Evolutionary conservation across 2,888 invertebrate species (phyloP).

Genomic region (Macaria notata): DNA sequence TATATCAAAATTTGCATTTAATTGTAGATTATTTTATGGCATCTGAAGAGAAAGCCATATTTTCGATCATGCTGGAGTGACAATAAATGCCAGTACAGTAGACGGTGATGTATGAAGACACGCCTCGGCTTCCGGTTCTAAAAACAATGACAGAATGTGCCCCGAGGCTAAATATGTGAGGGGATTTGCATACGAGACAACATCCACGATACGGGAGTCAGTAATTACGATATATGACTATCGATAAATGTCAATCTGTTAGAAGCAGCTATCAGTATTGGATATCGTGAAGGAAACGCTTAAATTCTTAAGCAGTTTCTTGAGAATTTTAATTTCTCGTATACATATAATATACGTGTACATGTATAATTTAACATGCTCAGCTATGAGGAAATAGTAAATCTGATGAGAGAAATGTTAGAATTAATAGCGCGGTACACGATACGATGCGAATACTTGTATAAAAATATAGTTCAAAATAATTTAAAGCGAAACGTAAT

Average conservation of each 20-base stretch:
- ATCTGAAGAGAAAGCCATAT: slow-evolving; percentile 51
- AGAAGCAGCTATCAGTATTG: neutral
- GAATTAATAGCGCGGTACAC: no score
- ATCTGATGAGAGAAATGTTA: no score
- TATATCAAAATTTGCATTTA: slow-evolving; percentile 52
- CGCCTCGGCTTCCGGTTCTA: slow-evolving; percentile 19
- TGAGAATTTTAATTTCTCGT: no score
- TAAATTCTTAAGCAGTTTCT: neutral
- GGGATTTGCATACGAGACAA: slow-evolving; percentile 8
- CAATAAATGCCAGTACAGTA: slow-evolving; percentile 23
- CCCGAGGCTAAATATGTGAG: slow-evolving; percentile 5
- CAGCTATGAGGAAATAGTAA: no score
- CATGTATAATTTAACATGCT: no score
- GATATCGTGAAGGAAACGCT: neutral
- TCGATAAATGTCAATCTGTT: slow-evolving; percentile 28
- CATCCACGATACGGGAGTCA: neutral
- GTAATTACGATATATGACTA: slow-evolving; percentile 14
- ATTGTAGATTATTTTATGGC: slow-evolving; percentile 55
- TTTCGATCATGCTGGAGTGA: slow-evolving; percentile 16
- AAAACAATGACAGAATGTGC: slow-evolving; percentile 19
- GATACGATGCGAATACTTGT: no score
- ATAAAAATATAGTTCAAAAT: no score
- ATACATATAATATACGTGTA: no score
- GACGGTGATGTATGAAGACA: slow-evolving; percentile 17
- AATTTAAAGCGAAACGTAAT: no score